A percentile compares a stretch with the other conserved stretches of the same genome.
phyloP scores from a whole-genome alignment of 2,113 vertebrate genomes.

The Octodon degus region DNA sequence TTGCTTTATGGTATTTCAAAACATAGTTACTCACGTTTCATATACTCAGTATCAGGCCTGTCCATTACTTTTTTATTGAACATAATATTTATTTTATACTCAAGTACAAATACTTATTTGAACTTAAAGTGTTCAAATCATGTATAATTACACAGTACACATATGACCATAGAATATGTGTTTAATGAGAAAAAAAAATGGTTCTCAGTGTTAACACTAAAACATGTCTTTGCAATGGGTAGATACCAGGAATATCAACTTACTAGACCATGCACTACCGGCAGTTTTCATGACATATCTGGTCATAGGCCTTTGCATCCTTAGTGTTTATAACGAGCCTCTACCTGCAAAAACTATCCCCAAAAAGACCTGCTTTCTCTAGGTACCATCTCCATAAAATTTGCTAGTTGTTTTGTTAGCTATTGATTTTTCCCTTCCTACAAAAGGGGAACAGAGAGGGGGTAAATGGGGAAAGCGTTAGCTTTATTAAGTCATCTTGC shows the following conservation, averaged over 20 bases:
- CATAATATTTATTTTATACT: background rate
- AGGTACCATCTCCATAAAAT: slow-evolving; percentile 22
- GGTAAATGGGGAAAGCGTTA: slow-evolving; percentile 81
- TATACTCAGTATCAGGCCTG: background rate
- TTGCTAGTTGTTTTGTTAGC: slow-evolving; percentile 66
- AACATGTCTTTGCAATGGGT: background rate
- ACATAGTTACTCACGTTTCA: slow-evolving; percentile 14
- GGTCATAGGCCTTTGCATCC: background rate
- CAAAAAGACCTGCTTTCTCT: slow-evolving; percentile 55
- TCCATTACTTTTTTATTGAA: background rate
- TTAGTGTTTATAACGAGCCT: background rate
- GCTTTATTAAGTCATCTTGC: slow-evolving; percentile 89
- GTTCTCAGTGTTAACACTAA: background rate
- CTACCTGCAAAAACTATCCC: slow-evolving; percentile 30
- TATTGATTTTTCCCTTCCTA: slow-evolving; percentile 81
- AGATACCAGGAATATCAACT: background rate
- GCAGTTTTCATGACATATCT: background rate
- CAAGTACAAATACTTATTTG: background rate
- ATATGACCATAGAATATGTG: background rate
- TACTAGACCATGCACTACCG: background rate
- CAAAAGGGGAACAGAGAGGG: slow-evolving; percentile 74
- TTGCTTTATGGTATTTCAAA: slow-evolving; percentile 13
- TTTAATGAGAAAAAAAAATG: background rate
- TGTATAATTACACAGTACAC: background rate
- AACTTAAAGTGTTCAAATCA: slow-evolving; percentile 2